These are phyloP conservation scores for Phaethornis superciliosus DNA, from an alignment of 2,113 vertebrate species.

Conservation along the genomic window DNA sequence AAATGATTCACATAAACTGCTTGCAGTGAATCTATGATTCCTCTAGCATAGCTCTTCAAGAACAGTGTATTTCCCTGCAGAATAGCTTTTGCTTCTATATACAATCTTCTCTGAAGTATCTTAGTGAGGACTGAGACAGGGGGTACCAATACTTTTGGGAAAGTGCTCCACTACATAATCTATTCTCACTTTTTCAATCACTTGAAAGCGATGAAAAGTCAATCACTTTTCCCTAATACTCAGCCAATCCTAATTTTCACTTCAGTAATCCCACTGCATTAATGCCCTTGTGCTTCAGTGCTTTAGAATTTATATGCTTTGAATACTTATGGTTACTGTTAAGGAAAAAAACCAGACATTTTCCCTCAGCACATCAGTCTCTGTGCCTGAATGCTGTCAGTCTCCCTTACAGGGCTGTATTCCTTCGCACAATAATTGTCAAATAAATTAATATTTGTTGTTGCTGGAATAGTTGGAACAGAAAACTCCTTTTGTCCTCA, in stretches of 20 bases:
- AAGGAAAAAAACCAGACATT: background rate
- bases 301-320: background rate
- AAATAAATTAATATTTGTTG: background rate
- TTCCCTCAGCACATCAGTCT: background rate
- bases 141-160: conserved; percentile 18
- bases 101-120: background rate
- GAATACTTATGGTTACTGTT: conserved; percentile 41
- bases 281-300: background rate
- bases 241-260: conserved; percentile 18
- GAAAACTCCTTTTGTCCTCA: background rate
- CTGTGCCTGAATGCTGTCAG: background rate
- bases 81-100: conserved; percentile 5
- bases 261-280: background rate
- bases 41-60: background rate
- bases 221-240: conserved; percentile 3
- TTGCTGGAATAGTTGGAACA: background rate
- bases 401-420: background rate
- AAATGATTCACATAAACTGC: background rate
- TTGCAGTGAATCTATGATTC: background rate
- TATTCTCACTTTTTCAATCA: background rate
- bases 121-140: background rate
- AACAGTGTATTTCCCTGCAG: background rate
- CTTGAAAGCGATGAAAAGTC: too few relatives aligned
- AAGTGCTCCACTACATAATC: background rate
- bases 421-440: background rate